phyloP scores from a whole-genome alignment of 2,888 invertebrate genomes.

The Gymnosoma rotundatum region DNA sequence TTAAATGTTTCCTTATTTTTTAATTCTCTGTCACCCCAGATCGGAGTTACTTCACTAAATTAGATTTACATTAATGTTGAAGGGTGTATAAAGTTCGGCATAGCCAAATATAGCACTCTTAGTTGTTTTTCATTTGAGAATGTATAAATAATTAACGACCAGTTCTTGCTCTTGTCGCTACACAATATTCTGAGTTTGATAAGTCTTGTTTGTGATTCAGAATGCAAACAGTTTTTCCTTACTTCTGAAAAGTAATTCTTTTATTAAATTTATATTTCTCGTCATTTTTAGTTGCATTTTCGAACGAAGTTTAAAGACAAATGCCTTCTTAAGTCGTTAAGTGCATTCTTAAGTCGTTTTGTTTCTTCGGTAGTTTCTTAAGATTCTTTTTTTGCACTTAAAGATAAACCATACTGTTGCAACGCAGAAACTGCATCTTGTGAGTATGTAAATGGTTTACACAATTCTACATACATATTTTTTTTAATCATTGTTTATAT shows the following conservation, averaged over 20 bases:
- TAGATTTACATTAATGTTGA: no score
- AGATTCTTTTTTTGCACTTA: conserved; percentile 31
- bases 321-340: background rate
- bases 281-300: no score
- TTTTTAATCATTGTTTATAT: conserved; percentile 19
- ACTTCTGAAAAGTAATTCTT: no score
- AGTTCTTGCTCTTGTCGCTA: conserved; percentile 22
- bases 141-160: background rate
- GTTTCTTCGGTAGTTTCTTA: background rate
- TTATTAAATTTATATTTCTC: no score
- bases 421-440: conserved; percentile 34
- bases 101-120: no score
- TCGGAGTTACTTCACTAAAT: no score
- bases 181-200: background rate
- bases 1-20: no score
- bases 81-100: no score
- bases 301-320: no score
- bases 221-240: background rate
- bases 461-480: conserved; percentile 14
- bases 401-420: conserved; percentile 43
- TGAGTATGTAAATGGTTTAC: conserved; percentile 18
- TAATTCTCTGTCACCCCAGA: no score
- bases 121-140: conserved; percentile 39
- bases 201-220: background rate
- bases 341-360: background rate